Evolutionary conservation across 2,888 invertebrate genomes (phyloP).

Genomic region (Andricus quercusramuli): DNA sequence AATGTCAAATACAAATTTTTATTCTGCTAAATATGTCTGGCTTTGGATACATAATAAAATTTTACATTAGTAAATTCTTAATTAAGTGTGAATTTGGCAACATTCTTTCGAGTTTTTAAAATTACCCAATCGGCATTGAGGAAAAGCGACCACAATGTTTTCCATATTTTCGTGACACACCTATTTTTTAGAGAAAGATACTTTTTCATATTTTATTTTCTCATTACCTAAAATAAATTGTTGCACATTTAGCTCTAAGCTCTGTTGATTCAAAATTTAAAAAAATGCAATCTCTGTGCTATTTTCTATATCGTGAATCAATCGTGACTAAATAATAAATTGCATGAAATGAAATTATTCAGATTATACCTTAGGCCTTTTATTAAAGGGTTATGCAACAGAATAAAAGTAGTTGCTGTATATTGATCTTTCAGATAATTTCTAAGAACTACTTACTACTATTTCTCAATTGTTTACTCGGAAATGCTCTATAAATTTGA

Average conservation of each 20-base stretch:
- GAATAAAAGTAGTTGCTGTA: background rate
- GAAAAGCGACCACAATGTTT: too few relatives aligned
- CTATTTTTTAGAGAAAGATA: too few relatives aligned
- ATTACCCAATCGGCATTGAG: too few relatives aligned
- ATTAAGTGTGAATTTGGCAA: too few relatives aligned
- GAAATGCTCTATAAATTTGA: background rate
- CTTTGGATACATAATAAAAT: too few relatives aligned
- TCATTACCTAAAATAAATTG: background rate
- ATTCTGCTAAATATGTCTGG: too few relatives aligned
- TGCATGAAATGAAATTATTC: constrained; percentile 6
- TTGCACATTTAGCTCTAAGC: background rate
- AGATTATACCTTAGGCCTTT: background rate
- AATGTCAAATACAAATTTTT: too few relatives aligned
- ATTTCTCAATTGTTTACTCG: background rate
- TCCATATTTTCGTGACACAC: too few relatives aligned
- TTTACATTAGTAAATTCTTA: too few relatives aligned
- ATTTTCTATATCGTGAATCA: constrained; percentile 5
- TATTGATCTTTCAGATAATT: background rate
- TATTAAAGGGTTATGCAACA: background rate
- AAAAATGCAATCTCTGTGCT: background rate
- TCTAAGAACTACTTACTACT: background rate
- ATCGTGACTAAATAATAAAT: constrained; percentile 6
- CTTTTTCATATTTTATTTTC: background rate
- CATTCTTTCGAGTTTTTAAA: too few relatives aligned
- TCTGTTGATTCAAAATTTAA: background rate